A percentile compares a stretch with the other conserved stretches of the same genome.
phyloP scores from a whole-genome alignment of 2,113 vertebrate species.

The Mormyrus iriodes region DNA sequence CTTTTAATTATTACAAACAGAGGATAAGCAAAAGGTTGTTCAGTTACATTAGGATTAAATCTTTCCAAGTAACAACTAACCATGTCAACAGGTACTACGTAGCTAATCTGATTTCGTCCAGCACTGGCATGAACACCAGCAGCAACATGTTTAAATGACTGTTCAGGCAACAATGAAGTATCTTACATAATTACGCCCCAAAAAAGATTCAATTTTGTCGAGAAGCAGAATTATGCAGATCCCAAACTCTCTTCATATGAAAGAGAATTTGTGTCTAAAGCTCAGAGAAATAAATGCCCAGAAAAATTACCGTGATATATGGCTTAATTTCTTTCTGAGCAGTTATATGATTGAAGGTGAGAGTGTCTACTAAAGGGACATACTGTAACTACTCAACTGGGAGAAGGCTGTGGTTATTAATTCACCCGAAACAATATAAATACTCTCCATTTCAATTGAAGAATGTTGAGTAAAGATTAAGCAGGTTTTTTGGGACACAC shows the following conservation, averaged over 20 bases:
- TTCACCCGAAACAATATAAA: not conserved
- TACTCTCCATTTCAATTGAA: not conserved
- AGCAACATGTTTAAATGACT: not conserved
- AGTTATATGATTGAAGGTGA: conserved; percentile 10
- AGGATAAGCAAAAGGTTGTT: not conserved
- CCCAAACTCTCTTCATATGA: not conserved
- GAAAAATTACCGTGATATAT: conserved; percentile 6
- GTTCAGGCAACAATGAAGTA: not conserved
- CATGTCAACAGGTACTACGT: not conserved
- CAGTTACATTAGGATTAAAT: not conserved
- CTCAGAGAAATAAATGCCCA: conserved; percentile 8
- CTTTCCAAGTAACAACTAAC: not conserved
- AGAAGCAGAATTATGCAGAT: not conserved
- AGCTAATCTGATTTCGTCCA: not conserved
- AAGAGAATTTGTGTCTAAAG: not conserved
- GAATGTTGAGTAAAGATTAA: not conserved
- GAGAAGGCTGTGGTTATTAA: not conserved
- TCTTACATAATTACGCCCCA: not conserved
- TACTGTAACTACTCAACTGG: conserved; percentile 3
- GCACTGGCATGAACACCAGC: not conserved
- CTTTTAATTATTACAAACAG: conserved; percentile 23
- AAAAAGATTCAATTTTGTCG: not conserved
- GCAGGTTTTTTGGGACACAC: not conserved
- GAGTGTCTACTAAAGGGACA: not conserved
- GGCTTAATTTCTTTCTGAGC: conserved; percentile 10